Evolutionary conservation across 2,797 vertebrate genomes (phyloP).

Genomic region (Sebastolobus alascanus): DNA sequence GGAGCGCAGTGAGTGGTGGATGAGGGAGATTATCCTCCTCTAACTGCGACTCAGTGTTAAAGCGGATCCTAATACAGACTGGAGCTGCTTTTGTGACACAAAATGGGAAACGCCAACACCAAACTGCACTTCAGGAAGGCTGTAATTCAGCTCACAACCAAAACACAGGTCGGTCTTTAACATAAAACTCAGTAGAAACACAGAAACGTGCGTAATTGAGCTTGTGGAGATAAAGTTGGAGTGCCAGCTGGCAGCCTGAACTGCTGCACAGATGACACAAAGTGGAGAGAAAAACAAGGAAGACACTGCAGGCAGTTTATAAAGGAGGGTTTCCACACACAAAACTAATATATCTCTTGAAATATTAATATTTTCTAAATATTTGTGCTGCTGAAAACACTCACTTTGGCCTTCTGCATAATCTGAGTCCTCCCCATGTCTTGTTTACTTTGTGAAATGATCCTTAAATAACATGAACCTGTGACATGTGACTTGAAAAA

Average conservation of each 20-base stretch:
- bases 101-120: slow-evolving; percentile 93
- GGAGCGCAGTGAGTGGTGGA: slow-evolving; percentile 28
- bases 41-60: slow-evolving; percentile 40
- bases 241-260: slow-evolving; percentile 68
- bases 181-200: accelerated
- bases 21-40: slow-evolving; percentile 51
- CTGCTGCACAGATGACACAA: neutral
- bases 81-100: slow-evolving; percentile 51
- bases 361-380: accelerated
- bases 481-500: neutral
- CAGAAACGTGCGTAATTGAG: neutral
- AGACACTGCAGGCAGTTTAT: accelerated
- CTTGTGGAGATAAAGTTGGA: slow-evolving; percentile 40
- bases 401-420: neutral
- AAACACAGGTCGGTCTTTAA: slow-evolving; percentile 92
- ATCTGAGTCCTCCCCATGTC: neutral
- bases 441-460: neutral
- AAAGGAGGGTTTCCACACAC: accelerated
- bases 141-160: slow-evolving; percentile 96
- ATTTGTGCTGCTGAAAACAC: accelerated
- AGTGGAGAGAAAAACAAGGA: neutral
- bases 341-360: accelerated
- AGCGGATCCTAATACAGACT: slow-evolving; percentile 79
- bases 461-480: neutral
- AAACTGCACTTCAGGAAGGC: slow-evolving; percentile 98